Base-by-base conservation (phyloP, 2,797 vertebrate genomes). In the Bothrops alternatus region DNA sequence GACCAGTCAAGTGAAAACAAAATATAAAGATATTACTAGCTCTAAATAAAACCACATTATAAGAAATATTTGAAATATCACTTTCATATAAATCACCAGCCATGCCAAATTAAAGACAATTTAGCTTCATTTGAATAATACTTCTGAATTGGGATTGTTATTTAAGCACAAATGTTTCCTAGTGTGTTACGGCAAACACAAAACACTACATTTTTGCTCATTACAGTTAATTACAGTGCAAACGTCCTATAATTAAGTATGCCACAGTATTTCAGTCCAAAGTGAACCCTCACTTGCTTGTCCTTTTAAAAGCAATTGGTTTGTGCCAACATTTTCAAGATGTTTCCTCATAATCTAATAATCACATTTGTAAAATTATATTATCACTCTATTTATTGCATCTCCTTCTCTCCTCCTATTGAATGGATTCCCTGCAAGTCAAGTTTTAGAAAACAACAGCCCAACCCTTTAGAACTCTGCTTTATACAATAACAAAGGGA, bases 221-320 rank as follows among this genome's bases (percentile, higher is more conserved):
- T 89, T 94, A 93, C 87, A 92, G 90, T 90, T 96, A 95, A 96
- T 95, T 93, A 95, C 87, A 95, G 91, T 0, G 50, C 94, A 95
- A 96, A 47, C 73, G 28, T 95, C 92, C 93, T 65, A 86, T 69
- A 95, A 97, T 95, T 96, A 96, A 94, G 89, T 32, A 32, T 10
- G 60, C 4, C 63, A 93, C 47, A 93, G 91, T 0, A 0, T 11
- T 88, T 85, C 90, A 56, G 23, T 3, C 63, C 63, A 91, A 91
- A 25, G 87, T 65, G 94, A 94, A 73, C 6, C 37, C 93, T 20
- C 25, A 78, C 93, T 91, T 90, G n/a, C 50, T 16, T 42, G 57
- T 28, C 88, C 11, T 47, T 37, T 6, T n/a, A 2, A 82, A 73
- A 28, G 5, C 0, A 47, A 78, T 0, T 50, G 93, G 32, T 11